Percentiles rank a stretch among this genome's conserved stretches.
These are phyloP conservation scores for Petrolisthes manimaculis DNA, from an alignment of 2,888 invertebrate genomes.

Conservation along the genomic window DNA sequence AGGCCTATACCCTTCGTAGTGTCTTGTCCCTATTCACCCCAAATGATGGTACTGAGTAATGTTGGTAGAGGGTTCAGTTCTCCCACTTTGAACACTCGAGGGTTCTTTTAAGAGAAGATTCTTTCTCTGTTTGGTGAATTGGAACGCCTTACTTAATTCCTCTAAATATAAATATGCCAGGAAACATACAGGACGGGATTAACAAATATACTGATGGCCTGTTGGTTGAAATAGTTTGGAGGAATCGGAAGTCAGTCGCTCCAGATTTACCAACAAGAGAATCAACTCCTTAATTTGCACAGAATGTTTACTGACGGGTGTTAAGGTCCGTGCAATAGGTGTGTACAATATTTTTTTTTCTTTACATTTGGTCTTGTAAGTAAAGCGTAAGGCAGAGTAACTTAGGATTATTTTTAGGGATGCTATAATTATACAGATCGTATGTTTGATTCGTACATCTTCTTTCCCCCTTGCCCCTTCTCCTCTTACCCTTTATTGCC, in stretches of 20 bases:
- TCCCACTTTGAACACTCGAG: conserved; percentile 40
- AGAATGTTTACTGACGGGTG: conserved; percentile 56
- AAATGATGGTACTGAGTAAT: conserved; percentile 15
- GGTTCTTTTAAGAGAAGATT: neutral
- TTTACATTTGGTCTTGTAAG: neutral
- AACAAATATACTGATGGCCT: too few relatives aligned
- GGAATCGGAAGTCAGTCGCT: too few relatives aligned
- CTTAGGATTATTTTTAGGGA: conserved; percentile 56
- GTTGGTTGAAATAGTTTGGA: too few relatives aligned
- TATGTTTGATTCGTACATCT: neutral
- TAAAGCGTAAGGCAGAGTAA: conserved; percentile 56
- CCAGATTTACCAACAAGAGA: too few relatives aligned
- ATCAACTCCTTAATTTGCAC: conserved; percentile 37
- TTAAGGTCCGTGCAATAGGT: conserved; percentile 60
- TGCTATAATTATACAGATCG: conserved; percentile 15
- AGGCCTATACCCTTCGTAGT: neutral
- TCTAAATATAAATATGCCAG: too few relatives aligned
- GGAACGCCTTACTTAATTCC: too few relatives aligned
- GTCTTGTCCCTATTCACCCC: conserved; percentile 18
- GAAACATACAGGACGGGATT: too few relatives aligned
- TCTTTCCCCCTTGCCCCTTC: neutral
- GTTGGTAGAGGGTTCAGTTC: conserved; percentile 34
- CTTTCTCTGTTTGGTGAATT: too few relatives aligned
- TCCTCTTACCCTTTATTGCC: conserved; percentile 25
- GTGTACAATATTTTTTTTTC: conserved; percentile 1